phyloP scores from a whole-genome alignment of 2,888 invertebrate species.

The Coecobrya sp. region DNA sequence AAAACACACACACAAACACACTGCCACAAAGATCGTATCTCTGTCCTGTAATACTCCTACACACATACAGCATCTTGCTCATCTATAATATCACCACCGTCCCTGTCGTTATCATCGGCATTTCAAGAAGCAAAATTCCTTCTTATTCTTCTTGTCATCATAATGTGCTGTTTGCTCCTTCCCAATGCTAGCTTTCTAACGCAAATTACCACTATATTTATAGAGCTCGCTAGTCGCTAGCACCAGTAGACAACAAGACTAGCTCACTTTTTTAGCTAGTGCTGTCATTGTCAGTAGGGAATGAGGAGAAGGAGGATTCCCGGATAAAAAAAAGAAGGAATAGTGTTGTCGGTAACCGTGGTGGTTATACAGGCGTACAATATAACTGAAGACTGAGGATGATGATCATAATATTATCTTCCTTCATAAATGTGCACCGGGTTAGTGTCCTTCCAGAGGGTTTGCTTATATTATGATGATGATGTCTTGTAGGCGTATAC shows the following conservation, averaged over 20 bases:
- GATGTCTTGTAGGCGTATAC: neutral
- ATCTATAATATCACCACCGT: neutral
- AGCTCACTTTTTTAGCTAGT: neutral
- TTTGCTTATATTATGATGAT: slow-evolving; percentile 21
- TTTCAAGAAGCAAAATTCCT: slow-evolving; percentile 21
- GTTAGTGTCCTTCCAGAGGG: slow-evolving; percentile 10
- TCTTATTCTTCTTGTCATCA: slow-evolving; percentile 58
- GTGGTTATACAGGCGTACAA: neutral
- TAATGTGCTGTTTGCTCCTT: slow-evolving; percentile 55
- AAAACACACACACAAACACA: slow-evolving; percentile 10
- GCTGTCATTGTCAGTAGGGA: slow-evolving; percentile 18
- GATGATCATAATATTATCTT: slow-evolving; percentile 21
- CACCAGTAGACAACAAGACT: neutral
- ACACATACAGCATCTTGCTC: slow-evolving; percentile 2
- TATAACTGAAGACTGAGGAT: neutral
- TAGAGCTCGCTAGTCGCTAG: neutral
- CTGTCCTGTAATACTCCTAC: slow-evolving; percentile 31
- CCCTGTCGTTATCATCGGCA: slow-evolving; percentile 22
- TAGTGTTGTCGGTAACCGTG: slow-evolving; percentile 23
- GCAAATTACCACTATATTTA: slow-evolving; percentile 58
- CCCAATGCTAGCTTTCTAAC: neutral
- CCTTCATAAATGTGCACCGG: slow-evolving; percentile 6
- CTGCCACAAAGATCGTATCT: slow-evolving; percentile 40
- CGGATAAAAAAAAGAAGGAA: slow-evolving; percentile 8
- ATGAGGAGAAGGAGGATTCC: neutral